Conservation (phyloP, 1,140 invertebrate genomes). For the Chironomus striatipennis region DNA sequence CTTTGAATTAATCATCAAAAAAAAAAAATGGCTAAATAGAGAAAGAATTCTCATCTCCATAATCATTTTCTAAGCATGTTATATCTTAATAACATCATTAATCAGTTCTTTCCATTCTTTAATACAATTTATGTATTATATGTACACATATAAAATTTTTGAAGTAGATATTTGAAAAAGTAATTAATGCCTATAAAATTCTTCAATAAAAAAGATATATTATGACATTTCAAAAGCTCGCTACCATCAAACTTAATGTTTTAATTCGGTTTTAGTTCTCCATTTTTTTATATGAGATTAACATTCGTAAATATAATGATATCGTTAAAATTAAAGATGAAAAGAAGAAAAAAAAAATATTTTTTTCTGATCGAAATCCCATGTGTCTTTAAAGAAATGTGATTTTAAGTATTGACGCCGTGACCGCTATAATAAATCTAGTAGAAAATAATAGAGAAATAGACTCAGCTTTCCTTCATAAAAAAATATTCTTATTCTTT, state of each 20-base stretch:
- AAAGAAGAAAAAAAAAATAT: too few relatives aligned
- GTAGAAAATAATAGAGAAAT: too few relatives aligned
- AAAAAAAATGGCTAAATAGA: too few relatives aligned
- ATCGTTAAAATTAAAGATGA: background rate
- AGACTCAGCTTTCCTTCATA: too few relatives aligned
- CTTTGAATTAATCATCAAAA: too few relatives aligned
- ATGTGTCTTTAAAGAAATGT: background rate
- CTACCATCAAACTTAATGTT: constrained; percentile 20
- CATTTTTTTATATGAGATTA: background rate
- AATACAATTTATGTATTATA: background rate
- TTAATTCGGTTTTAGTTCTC: background rate
- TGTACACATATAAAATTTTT: background rate
- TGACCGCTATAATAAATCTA: background rate
- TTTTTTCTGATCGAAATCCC: background rate
- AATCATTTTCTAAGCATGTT: background rate
- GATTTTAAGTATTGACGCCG: constrained; percentile 6
- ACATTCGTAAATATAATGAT: constrained; percentile 8
- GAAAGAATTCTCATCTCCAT: too few relatives aligned
- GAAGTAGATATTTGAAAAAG: constrained; percentile 14
- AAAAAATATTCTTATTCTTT: too few relatives aligned
- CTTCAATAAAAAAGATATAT: constrained; percentile 19
- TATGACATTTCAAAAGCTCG: constrained; percentile 20
- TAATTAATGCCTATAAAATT: constrained; percentile 1
- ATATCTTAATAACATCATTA: constrained; percentile 21
- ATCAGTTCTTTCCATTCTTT: background rate